Conservation (phyloP, 1,140 invertebrate species). For the Rhyzopertha dominica region DNA sequence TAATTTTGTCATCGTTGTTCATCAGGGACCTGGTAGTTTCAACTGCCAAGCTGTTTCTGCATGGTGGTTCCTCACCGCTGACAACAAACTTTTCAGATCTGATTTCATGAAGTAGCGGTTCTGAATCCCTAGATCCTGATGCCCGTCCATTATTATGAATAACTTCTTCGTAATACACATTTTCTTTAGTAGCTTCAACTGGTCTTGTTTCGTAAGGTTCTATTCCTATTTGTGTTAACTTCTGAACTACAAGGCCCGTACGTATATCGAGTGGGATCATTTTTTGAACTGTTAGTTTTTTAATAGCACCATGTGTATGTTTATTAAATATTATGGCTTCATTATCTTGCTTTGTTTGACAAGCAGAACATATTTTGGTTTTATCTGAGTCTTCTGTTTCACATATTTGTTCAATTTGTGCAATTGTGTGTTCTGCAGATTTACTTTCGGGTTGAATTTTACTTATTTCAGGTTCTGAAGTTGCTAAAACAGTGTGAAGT, state of each 20-base stretch:
- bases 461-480: too few species aligned
- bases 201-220: conserved; percentile 16
- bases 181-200: conserved; percentile 13
- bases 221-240: conserved; percentile 23
- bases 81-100: too few species aligned
- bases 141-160: too few species aligned
- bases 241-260: conserved; percentile 13
- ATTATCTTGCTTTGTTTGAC: not conserved
- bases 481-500: too few species aligned
- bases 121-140: too few species aligned
- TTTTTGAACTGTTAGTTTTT: conserved; percentile 25
- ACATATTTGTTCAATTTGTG: not conserved
- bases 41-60: too few species aligned
- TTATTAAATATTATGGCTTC: not conserved
- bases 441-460: not conserved
- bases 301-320: too few species aligned
- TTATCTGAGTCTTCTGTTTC: conserved; percentile 12
- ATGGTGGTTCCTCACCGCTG: too few species aligned
- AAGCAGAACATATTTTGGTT: not conserved
- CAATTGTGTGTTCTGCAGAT: not conserved
- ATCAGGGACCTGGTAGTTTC: too few species aligned
- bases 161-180: conserved; percentile 19
- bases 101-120: too few species aligned
- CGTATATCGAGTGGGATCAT: conserved; percentile 25
- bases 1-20: too few species aligned